Base-by-base conservation (phyloP, 1,140 invertebrate species). In the Drosophila sulfurigaster region DNA sequence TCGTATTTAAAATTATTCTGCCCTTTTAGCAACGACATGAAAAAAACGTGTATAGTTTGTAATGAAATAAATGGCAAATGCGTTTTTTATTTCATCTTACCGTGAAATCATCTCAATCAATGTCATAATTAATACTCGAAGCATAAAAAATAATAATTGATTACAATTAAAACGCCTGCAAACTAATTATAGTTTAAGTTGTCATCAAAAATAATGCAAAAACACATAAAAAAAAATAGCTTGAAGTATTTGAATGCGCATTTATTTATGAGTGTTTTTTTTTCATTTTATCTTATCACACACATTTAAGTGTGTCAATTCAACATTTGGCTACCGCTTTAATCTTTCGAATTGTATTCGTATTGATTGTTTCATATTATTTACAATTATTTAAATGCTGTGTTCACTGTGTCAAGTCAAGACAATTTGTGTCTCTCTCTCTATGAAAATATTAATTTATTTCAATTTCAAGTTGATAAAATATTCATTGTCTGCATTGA, bases 71-170 rank as follows among this genome's bases (percentile, higher is more conserved):
- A 46, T 56, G 59, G 5, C 10, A n/a, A 28, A 43, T 41, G 43
- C 16, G 1, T 25, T 64, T 65, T 72, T 43, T 54, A n/a, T 30
- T 60, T 62, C 2, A 45, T 30, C 32, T 56, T 8, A 25, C 32
- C 16, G 13, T 56, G 15, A 49, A 68, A 69, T 41, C 48, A 57
- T 69, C 41, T 69, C 57, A 49, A 74, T 69, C 43, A 73, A 62
- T 69, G 71, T 52, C 71, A 69, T 48, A 60, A 35, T 68, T 60
- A 74, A 74, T 74, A 5, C 13, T 38, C 32, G 28, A 1, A 5
- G 30, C n/a, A 13, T 52, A 28, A 52, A 59, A 25, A 67, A 57
- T 28, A 43, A 28, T 52, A 69, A 74, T 69, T 74, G 41, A 48
- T 49, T 62, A 20, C 65, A 56, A 62, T 49, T 69, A 60, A 68